A percentile compares a stretch with the other conserved stretches of the same genome.
phyloP scores from a whole-genome alignment of 1,140 invertebrate species.

The Drosophila pachea region DNA sequence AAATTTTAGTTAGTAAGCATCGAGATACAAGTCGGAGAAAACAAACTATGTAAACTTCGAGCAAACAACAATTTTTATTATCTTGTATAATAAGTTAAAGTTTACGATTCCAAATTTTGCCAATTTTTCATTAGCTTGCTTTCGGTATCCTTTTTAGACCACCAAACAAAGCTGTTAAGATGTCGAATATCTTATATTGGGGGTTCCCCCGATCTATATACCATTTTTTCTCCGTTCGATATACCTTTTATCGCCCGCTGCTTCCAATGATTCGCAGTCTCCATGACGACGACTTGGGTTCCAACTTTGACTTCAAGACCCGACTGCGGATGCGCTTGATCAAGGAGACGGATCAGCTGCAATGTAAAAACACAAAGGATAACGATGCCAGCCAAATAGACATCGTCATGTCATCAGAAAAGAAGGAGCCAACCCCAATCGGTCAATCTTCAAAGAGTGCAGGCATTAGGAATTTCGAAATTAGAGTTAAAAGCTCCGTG shows the following conservation, averaged over 20 bases:
- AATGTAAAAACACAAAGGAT: too few relatives aligned
- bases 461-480: too few relatives aligned
- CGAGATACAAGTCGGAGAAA: not conserved
- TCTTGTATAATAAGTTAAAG: not conserved
- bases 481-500: too few relatives aligned
- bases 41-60: not conserved
- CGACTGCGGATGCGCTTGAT: not conserved
- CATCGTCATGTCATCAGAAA: too few relatives aligned
- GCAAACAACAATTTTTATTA: slow-evolving; percentile 1
- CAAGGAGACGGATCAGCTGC: too few relatives aligned
- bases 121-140: too few relatives aligned
- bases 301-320: not conserved
- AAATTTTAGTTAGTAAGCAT: slow-evolving; percentile 48
- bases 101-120: not conserved
- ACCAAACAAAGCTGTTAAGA: not conserved
- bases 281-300: not conserved
- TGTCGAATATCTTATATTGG: not conserved
- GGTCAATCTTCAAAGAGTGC: too few relatives aligned
- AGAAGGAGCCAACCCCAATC: too few relatives aligned
- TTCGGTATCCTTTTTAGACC: not conserved
- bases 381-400: too few relatives aligned
- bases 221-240: not conserved
- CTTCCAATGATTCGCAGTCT: not conserved
- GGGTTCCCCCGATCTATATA: not conserved
- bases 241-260: not conserved